These are phyloP conservation scores for Pachyuromys duprasi DNA, from an alignment of 2,797 vertebrate genomes.

Conservation along the genomic window DNA sequence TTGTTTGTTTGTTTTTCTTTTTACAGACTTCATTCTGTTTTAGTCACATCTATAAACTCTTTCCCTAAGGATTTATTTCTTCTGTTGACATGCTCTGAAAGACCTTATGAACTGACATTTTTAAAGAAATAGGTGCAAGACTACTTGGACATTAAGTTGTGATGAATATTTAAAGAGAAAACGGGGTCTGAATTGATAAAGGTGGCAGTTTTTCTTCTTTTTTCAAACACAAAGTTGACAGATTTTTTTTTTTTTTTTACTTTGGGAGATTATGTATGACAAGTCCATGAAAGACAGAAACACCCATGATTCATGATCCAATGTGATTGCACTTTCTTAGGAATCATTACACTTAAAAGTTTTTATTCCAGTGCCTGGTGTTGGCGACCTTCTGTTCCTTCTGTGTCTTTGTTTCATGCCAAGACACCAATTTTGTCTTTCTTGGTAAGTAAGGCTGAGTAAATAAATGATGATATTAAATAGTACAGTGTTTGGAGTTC, in stretches of 20 bases:
- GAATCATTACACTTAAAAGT: constrained; percentile 47
- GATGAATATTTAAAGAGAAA: neutral
- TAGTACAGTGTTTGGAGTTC: constrained; percentile 25
- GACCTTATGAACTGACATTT: neutral
- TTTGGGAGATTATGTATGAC: neutral
- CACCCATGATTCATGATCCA: neutral
- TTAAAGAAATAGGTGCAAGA: neutral
- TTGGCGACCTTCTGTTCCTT: constrained; percentile 18
- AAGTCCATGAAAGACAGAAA: constrained; percentile 29
- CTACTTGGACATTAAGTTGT: neutral
- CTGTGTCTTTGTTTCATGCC: neutral
- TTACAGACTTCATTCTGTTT: neutral
- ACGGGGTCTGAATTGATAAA: neutral
- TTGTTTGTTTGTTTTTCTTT: no score
- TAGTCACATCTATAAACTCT: neutral
- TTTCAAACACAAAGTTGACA: constrained; percentile 32
- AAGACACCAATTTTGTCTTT: constrained; percentile 61
- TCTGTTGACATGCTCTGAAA: neutral
- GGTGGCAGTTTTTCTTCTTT: neutral
- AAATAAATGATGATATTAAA: constrained; percentile 50
- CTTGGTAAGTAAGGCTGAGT: neutral
- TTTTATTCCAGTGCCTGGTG: constrained; percentile 10
- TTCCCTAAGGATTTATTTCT: constrained; percentile 27
- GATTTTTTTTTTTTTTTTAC: neutral
- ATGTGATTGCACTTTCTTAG: constrained; percentile 47